Percentiles rank a stretch among this genome's conserved stretches.
These are phyloP conservation scores for Heterochromis multidens DNA, from an alignment of 2,113 vertebrate species.

Conservation along the genomic window DNA sequence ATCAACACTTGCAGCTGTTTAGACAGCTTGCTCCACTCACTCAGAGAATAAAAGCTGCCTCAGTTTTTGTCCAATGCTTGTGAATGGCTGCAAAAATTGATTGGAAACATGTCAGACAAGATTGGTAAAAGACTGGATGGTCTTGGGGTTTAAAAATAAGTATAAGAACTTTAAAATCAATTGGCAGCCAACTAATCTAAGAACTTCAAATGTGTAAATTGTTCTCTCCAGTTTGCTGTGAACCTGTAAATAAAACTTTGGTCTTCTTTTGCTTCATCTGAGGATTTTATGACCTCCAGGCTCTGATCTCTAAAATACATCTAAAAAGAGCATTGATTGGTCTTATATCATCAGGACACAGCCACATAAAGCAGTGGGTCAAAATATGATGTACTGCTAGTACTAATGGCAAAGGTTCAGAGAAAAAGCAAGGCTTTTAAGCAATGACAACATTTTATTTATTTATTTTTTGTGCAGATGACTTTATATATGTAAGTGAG, in stretches of 20 bases:
- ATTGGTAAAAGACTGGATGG: neutral
- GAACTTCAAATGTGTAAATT: neutral
- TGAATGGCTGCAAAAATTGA: neutral
- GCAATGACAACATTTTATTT: neutral
- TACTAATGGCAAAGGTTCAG: neutral
- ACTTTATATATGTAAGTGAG: neutral
- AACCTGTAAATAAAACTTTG: neutral
- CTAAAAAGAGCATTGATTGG: neutral
- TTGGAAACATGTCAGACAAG: neutral
- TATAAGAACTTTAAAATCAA: neutral
- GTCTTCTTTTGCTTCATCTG: neutral
- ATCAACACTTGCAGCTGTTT: neutral
- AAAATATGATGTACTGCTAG: neutral
- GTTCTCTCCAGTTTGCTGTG: neutral
- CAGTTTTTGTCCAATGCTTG: neutral
- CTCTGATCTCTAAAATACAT: neutral
- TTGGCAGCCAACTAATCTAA: neutral
- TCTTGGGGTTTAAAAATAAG: neutral
- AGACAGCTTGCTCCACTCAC: neutral
- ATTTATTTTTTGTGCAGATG: neutral
- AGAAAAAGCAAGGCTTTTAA: neutral
- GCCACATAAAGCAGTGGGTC: neutral
- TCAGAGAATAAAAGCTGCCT: neutral
- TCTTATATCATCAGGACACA: neutral
- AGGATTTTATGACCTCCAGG: neutral